Evolutionary conservation across 2,888 invertebrate species (phyloP), one percentile per base, ranked within the genome.

Genomic region (Clostera curtula): DNA sequence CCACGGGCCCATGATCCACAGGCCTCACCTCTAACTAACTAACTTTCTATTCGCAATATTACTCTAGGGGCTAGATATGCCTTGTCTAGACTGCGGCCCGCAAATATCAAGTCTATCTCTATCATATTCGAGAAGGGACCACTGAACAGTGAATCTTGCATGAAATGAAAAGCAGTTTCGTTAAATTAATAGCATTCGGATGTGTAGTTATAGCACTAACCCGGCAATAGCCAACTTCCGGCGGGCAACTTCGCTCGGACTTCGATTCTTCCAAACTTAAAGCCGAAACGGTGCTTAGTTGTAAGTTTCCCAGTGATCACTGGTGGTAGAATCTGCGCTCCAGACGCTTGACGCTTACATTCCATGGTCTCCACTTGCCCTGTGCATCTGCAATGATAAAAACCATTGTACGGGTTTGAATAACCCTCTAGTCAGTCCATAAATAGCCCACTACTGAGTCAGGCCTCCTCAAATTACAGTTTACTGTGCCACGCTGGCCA

Each of bases 181-280:
- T 1, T n/a, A 8, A 17, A 4, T 6, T 17, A 17, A 6, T 3
- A n/a, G n/a, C 19, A 10, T 4, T 19, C 11, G 1, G 2, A 10
- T 10, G 8, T 4, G 2, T 5, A 4, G 19, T 18, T 3, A 6
- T 3, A 25, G 18, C 8, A 24, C 35, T 38, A 67, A 93, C 93
- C 85, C 36, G 93, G 93, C 49, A 91, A 77, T 19, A 93, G 65
- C 93, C 93, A 93, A 63, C 89, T 89, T 0, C 93, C 93, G 29
- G 80, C 77, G 0, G 93, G 93, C 13, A 93, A 52, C 56, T 89
- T 90, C 0, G 93, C 93, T 3, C 87, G 75, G 14, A 93, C 79
- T 58, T 91, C 89, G 4, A 93, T 67, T 34, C 77, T 86, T 2
- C 93, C 93, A 49, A 88, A 93, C 34, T 85, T 84, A 58, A 93